Base-by-base conservation (phyloP, 2,113 vertebrate species). In the Takifugu bimaculatus region DNA sequence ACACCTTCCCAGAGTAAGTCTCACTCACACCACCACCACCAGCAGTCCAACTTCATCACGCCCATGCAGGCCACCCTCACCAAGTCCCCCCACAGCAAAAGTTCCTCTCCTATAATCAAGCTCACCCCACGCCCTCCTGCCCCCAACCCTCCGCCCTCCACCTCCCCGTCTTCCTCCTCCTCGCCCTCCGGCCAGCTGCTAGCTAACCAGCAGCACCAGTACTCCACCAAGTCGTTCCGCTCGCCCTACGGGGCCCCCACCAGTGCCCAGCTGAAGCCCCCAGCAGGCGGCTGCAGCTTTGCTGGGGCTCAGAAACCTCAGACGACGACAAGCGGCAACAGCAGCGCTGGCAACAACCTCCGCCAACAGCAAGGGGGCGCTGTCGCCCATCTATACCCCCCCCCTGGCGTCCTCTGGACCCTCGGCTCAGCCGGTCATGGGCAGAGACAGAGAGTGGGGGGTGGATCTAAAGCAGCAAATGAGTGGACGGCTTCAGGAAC, bases 41-140 rank as follows among this genome's bases (percentile, higher is more conserved):
- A 92, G 90, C 87, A 92, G 89, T 47, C 89, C 27, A 89, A 88
- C 72, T 91, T 91, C 74, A 90, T 92, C 75, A 92, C 91, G 0
- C 90, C 91, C 49, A 91, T 92, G 91, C 91, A 92, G 84, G 90
- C 86, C 83, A 91, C 91, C 1, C 85, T 92, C 53, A 91, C 90
- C 11, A 91, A 90, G 81, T 90, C 90, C 50, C 89, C 90, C 56
- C 90, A 88, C 84, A 90, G 87, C 80, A 91, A 78, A 74, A 89
- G 79, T 80, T 80, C 89, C 26, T 85, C 89, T 1, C 83, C 90
- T 65, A 88, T 91, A 68, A 88, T 92, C 51, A 92, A 90, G 51
- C 89, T 92, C 65, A 90, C 87, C 28, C 89, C 87, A 2, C 87
- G 89, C 5, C 87, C 85, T 9, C 83, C 88, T 0, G 79, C 81